Percentiles rank a stretch among this genome's conserved stretches.
These are phyloP conservation scores for Brachionus manjavacas DNA, from an alignment of 1,140 invertebrate species.

Conservation along the genomic window DNA sequence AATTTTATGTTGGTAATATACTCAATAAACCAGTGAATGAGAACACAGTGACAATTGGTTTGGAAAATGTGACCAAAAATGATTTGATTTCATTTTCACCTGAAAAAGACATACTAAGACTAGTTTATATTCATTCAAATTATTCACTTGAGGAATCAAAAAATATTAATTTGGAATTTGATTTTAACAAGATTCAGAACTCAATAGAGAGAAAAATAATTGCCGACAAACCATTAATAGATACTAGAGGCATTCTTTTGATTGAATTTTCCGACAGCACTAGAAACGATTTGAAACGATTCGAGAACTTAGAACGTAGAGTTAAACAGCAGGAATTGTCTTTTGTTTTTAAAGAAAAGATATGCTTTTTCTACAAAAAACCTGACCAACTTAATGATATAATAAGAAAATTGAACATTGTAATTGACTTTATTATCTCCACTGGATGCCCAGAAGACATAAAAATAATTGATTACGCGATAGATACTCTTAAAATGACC, in stretches of 20 bases:
- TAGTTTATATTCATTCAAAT: constrained; percentile 9
- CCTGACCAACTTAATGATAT: constrained; percentile 14
- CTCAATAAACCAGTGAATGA: not conserved
- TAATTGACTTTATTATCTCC: not conserved
- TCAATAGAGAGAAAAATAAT: not conserved
- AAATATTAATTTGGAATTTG: constrained; percentile 17
- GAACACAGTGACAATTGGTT: not conserved
- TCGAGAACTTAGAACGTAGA: not conserved
- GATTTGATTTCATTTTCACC: constrained; percentile 21
- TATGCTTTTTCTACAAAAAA: not conserved
- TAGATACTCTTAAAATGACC: constrained; percentile 11
- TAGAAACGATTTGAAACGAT: not conserved
- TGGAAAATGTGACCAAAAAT: not conserved
- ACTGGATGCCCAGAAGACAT: not conserved
- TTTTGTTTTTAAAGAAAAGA: not conserved
- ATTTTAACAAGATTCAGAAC: constrained; percentile 1
- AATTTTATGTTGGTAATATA: not conserved
- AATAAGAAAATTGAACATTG: constrained; percentile 15
- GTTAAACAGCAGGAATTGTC: not conserved
- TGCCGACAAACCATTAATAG: not conserved
- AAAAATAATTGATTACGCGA: constrained; percentile 11
- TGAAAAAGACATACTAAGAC: not conserved
- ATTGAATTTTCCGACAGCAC: constrained; percentile 10
- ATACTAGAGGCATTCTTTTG: not conserved
- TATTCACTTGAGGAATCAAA: not conserved